Percentiles rank a stretch among this genome's conserved stretches.
phyloP scores from a whole-genome alignment of 2,797 vertebrate species.

The Dromococcyx pavoninus region DNA sequence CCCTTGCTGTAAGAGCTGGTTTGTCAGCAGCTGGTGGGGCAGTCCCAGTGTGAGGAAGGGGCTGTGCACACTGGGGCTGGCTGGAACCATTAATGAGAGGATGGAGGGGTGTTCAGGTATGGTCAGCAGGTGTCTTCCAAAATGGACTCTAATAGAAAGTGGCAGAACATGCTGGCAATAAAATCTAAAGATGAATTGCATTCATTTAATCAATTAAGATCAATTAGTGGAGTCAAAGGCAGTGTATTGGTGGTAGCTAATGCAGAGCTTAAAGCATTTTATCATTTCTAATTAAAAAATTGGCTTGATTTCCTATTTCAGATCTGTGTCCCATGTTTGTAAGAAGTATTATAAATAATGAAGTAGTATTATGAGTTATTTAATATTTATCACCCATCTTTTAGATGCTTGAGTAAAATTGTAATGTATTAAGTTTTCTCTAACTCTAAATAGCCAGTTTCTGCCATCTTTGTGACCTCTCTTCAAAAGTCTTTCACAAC shows the following conservation, averaged over 20 bases:
- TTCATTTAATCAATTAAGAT: conserved; percentile 44
- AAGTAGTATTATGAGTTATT: not conserved
- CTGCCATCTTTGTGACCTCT: not conserved
- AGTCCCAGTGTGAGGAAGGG: not conserved
- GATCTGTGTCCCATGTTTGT: not conserved
- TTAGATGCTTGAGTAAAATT: not conserved
- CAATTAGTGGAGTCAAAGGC: not conserved
- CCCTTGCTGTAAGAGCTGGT: not conserved
- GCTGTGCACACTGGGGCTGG: fast-evolving
- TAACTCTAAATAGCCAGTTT: not conserved
- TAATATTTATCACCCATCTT: not conserved
- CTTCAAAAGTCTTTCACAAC: not conserved
- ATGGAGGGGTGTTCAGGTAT: not conserved
- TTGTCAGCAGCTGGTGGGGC: not conserved
- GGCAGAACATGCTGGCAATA: conserved; percentile 13
- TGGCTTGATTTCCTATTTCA: not conserved
- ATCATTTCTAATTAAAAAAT: conserved; percentile 15
- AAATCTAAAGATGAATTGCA: not conserved
- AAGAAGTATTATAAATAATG: conserved; percentile 9
- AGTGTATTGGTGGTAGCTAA: not conserved
- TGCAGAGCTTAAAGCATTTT: conserved; percentile 42
- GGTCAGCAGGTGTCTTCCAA: not conserved
- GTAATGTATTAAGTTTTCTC: not conserved
- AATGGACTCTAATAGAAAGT: not conserved
- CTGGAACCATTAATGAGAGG: not conserved